phyloP scores from a whole-genome alignment of 2,888 invertebrate genomes.

The Ferdinandea cuprea region DNA sequence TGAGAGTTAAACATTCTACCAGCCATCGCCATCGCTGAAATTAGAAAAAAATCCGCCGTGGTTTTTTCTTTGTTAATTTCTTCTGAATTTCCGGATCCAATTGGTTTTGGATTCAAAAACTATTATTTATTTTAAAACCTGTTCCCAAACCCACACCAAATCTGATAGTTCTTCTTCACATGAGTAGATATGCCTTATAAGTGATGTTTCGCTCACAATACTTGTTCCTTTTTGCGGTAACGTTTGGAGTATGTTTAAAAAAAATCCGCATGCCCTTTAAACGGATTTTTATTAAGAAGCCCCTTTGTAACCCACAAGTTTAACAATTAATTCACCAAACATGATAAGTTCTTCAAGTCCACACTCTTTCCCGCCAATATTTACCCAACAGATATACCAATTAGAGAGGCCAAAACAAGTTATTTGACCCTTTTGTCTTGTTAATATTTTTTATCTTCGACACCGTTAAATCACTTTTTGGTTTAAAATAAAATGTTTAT shows the following conservation, averaged over 20 bases:
- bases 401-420: conserved; percentile 24
- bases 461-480: conserved; percentile 3
- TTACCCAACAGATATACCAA: too few species aligned
- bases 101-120: neutral
- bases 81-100: neutral
- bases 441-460: neutral
- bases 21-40: neutral
- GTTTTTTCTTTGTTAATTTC: neutral
- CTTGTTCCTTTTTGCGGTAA: neutral
- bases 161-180: neutral
- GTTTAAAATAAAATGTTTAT: conserved; percentile 4
- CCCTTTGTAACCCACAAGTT: too few species aligned
- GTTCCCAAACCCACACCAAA: neutral
- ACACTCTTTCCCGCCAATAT: neutral
- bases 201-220: neutral
- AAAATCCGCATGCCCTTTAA: too few species aligned
- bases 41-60: neutral
- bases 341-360: too few species aligned
- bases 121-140: neutral
- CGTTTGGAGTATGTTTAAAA: too few species aligned
- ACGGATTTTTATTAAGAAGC: too few species aligned
- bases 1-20: neutral
- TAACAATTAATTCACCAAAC: too few species aligned
- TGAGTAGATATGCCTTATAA: too few species aligned
- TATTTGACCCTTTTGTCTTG: conserved; percentile 18